Percentiles rank a stretch among this genome's conserved stretches.
Conservation (phyloP, 2,888 invertebrate species). For the Cremastinae sp. region DNA sequence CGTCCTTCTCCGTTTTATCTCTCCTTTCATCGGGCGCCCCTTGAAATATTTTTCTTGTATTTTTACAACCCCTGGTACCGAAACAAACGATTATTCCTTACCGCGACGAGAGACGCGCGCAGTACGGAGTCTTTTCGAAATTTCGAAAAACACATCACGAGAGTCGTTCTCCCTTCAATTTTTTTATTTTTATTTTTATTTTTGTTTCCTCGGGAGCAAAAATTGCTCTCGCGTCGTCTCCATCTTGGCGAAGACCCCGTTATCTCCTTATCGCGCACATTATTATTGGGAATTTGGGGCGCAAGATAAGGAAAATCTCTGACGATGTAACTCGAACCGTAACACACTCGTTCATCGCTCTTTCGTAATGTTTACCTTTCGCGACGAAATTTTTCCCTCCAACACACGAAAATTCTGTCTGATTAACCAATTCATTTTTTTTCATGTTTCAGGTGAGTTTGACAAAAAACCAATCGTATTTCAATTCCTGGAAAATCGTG, state of each 20-base stretch:
- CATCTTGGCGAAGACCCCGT: conserved; percentile 48
- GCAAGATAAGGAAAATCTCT: conserved; percentile 61
- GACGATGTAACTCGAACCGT: conserved; percentile 40
- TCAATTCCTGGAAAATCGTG: neutral
- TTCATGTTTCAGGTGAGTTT: conserved; percentile 62
- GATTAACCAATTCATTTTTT: conserved; percentile 18
- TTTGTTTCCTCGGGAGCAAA: too few relatives aligned
- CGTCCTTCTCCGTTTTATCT: conserved; percentile 60
- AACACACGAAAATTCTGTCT: neutral
- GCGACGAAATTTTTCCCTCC: conserved; percentile 40
- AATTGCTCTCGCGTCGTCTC: conserved; percentile 18
- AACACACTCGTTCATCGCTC: conserved; percentile 20
- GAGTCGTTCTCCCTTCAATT: neutral
- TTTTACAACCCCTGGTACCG: conserved; percentile 40
- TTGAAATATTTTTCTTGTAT: conserved; percentile 56
- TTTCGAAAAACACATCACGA: too few relatives aligned
- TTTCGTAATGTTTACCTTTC: conserved; percentile 57
- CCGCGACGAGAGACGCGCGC: too few relatives aligned
- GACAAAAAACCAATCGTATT: conserved; percentile 13
- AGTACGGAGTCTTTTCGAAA: too few relatives aligned
- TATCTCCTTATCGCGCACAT: conserved; percentile 61
- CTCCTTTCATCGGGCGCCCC: conserved; percentile 63
- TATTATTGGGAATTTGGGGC: conserved; percentile 62
- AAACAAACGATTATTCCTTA: too few relatives aligned
- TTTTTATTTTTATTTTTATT: neutral